Percentiles rank a stretch among this genome's conserved stretches.
Conservation (phyloP, 2,797 vertebrate species). For the Halcyon leucocephala region DNA sequence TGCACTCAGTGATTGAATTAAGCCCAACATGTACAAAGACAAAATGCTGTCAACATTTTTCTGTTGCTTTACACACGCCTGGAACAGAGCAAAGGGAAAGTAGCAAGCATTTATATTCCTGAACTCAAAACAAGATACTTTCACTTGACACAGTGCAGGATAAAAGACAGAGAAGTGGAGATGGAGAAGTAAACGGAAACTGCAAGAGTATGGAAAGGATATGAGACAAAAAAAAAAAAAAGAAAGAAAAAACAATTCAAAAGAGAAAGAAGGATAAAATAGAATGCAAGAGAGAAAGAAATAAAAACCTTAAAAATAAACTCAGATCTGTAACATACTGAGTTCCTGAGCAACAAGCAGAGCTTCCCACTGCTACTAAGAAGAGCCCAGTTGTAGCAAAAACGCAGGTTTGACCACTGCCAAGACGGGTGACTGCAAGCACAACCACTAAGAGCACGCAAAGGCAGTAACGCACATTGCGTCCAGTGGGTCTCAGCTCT, state of each 20-base stretch:
- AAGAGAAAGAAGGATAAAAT: background rate
- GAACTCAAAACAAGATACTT: slow-evolving; percentile 2
- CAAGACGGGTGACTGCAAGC: background rate
- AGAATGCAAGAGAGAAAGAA: background rate
- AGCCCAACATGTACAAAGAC: slow-evolving; percentile 3
- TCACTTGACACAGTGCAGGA: background rate
- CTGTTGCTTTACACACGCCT: slow-evolving; percentile 33
- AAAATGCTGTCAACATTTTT: slow-evolving; percentile 45
- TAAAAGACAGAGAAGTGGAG: background rate
- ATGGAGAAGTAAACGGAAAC: background rate
- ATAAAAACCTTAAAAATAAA: background rate
- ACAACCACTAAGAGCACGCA: background rate
- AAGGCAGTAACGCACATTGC: background rate
- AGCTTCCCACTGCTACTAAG: background rate
- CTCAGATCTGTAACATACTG: background rate
- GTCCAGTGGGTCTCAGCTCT: accelerated
- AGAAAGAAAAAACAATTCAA: background rate
- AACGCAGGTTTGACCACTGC: background rate
- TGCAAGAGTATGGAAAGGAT: background rate
- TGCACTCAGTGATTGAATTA: slow-evolving; percentile 9
- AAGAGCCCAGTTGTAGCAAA: background rate
- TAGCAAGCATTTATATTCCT: slow-evolving; percentile 14
- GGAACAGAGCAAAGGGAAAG: slow-evolving; percentile 43
- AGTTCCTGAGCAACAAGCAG: background rate
- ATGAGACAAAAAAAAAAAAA: too few relatives aligned